These are phyloP conservation scores for Drosophila subquinaria DNA, from an alignment of 2,888 invertebrate genomes.

Conservation along the genomic window DNA sequence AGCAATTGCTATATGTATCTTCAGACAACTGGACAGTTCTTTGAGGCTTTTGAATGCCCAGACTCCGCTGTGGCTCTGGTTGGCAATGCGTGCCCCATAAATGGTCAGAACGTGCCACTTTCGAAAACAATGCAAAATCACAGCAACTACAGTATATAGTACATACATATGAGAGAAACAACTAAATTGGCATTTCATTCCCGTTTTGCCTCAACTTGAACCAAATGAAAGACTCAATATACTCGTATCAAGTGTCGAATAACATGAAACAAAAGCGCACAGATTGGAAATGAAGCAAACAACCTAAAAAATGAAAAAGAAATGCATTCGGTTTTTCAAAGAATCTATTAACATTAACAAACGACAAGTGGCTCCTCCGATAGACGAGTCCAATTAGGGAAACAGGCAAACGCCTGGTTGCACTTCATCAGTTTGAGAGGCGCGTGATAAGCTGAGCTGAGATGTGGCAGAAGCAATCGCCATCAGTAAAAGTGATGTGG, in stretches of 20 bases:
- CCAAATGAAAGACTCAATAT: conserved; percentile 11
- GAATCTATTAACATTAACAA: conserved; percentile 49
- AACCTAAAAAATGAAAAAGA: conserved; percentile 3
- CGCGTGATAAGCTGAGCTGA: conserved; percentile 46
- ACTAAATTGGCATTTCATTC: conserved; percentile 26
- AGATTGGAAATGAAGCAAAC: conserved; percentile 51
- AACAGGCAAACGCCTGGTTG: conserved; percentile 36
- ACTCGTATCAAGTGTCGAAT: conserved; percentile 30
- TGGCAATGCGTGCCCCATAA: conserved; percentile 64
- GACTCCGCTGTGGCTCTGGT: conserved; percentile 16
- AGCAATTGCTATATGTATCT: conserved; percentile 17
- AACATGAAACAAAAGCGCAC: conserved; percentile 33
- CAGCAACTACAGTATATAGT: conserved; percentile 7
- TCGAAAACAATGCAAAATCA: conserved; percentile 68
- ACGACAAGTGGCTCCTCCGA: conserved; percentile 26
- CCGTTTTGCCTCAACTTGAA: conserved; percentile 2
- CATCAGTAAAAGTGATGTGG: conserved; percentile 59
- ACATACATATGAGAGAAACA: conserved; percentile 7
- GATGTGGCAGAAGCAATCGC: conserved; percentile 23
- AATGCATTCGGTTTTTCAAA: conserved; percentile 48
- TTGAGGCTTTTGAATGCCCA: conserved; percentile 1
- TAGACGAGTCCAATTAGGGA: conserved; percentile 48
- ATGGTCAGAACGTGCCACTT: conserved; percentile 72
- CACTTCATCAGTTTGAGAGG: conserved; percentile 43
- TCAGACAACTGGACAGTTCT: conserved; percentile 12